Evolutionary conservation across 1,140 invertebrate species (phyloP).

Genomic region (Oedothorax gibbosus): DNA sequence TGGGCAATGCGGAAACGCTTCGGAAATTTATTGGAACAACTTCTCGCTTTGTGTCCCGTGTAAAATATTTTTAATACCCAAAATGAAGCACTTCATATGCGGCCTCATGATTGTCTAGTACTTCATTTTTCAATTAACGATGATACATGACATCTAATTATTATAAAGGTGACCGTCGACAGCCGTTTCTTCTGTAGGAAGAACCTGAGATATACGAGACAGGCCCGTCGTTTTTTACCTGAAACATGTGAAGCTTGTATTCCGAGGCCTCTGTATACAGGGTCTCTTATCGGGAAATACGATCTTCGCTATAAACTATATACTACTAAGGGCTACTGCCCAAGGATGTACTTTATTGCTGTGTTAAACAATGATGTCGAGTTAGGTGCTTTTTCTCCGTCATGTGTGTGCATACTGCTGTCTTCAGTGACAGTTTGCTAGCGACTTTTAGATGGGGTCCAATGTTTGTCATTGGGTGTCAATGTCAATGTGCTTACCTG

Average conservation of each 20-base stretch:
- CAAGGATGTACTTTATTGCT: constrained; percentile 39
- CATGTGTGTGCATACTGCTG: constrained; percentile 41
- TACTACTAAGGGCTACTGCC: constrained; percentile 20
- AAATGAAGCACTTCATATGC: background rate
- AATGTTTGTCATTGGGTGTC: constrained; percentile 54
- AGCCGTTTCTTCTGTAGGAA: constrained; percentile 11
- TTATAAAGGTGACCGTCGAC: constrained; percentile 38
- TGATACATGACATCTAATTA: constrained; percentile 50
- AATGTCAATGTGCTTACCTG: background rate
- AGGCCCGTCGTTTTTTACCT: constrained; percentile 36
- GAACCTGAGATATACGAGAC: constrained; percentile 16
- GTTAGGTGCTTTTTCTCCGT: constrained; percentile 21
- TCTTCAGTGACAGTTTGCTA: constrained; percentile 19
- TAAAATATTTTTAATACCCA: background rate
- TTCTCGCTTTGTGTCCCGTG: too few relatives aligned
- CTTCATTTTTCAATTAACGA: constrained; percentile 38
- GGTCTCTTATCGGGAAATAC: constrained; percentile 28
- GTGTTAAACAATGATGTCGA: constrained; percentile 43
- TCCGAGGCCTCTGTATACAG: constrained; percentile 19
- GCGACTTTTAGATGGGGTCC: constrained; percentile 19
- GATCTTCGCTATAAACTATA: constrained; percentile 48
- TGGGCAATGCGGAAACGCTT: too few relatives aligned
- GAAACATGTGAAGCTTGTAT: constrained; percentile 35
- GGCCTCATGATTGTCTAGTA: constrained; percentile 8
- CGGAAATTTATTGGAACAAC: too few relatives aligned